A percentile compares a stretch with the other conserved stretches of the same genome.
Conservation (phyloP, 1,140 invertebrate genomes). For the Uloborus diversus region DNA sequence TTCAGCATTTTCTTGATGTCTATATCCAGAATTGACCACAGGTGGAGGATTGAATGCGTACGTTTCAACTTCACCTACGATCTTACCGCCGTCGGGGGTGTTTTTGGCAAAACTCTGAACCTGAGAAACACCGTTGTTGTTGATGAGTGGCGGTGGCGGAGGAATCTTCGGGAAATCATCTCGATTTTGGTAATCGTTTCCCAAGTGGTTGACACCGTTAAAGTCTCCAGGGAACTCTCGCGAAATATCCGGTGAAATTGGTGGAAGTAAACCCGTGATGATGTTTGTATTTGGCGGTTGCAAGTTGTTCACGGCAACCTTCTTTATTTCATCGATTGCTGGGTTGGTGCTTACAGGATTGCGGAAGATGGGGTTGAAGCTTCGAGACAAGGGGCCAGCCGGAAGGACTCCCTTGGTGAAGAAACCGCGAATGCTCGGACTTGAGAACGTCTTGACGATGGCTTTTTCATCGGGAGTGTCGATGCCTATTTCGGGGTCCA, state of each 20-base stretch:
- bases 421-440: constrained; percentile 39
- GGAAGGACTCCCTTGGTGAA: constrained; percentile 37
- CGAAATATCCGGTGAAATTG: constrained; percentile 27
- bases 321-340: constrained; percentile 19
- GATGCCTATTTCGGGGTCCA: constrained; percentile 29
- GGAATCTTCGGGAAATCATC: constrained; percentile 46
- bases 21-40: constrained; percentile 18
- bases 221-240: constrained; percentile 7
- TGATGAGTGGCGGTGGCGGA: constrained; percentile 9
- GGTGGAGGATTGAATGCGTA: constrained; percentile 40
- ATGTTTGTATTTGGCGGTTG: constrained; percentile 17
- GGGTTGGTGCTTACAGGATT: constrained; percentile 6
- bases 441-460: constrained; percentile 42
- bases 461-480: constrained; percentile 2
- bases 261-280: constrained; percentile 22
- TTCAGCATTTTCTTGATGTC: constrained; percentile 25
- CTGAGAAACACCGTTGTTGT: constrained; percentile 17
- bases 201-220: constrained; percentile 15
- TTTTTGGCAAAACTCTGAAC: constrained; percentile 20
- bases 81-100: constrained; percentile 34
- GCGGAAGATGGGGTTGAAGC: background rate
- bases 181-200: constrained; percentile 15
- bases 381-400: background rate
- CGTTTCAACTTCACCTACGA: constrained; percentile 32
- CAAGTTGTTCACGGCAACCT: constrained; percentile 17